phyloP scores from a whole-genome alignment of 2,888 invertebrate genomes.

The Stegophylla sp. region DNA sequence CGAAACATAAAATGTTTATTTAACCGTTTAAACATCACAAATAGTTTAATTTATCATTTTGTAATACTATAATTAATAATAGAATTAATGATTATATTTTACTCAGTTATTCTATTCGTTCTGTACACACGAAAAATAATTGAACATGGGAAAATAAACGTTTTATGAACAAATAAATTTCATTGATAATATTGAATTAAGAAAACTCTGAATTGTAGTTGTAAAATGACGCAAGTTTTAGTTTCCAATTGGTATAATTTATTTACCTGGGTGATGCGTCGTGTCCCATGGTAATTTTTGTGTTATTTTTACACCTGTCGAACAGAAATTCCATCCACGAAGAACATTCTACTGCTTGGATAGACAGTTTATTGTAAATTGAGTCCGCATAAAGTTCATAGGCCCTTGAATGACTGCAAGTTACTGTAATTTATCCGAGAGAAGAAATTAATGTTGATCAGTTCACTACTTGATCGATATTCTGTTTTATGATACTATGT shows the following conservation, averaged over 20 bases:
- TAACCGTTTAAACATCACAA: neutral
- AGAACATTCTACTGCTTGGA: slow-evolving; percentile 61
- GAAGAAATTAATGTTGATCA: neutral
- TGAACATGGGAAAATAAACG: neutral
- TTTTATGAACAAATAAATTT: no score
- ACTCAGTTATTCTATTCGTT: neutral
- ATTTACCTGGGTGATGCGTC: slow-evolving; percentile 57
- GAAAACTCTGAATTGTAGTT: neutral
- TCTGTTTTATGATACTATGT: neutral
- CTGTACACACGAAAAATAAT: neutral
- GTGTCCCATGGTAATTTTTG: slow-evolving; percentile 61
- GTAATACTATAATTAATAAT: neutral
- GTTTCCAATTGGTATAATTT: neutral
- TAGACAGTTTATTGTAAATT: slow-evolving; percentile 60
- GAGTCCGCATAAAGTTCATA: slow-evolving; percentile 62
- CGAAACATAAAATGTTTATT: neutral
- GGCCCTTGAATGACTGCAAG: slow-evolving; percentile 62
- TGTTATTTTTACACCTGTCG: slow-evolving; percentile 58
- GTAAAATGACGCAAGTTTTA: no score
- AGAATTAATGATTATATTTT: neutral
- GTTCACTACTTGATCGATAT: no score
- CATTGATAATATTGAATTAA: neutral
- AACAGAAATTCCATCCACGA: slow-evolving; percentile 60
- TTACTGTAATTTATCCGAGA: slow-evolving; percentile 60
- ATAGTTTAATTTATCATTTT: neutral